These are phyloP conservation scores for Pelodiscus sinensis DNA, from an alignment of 2,113 vertebrate genomes.

Conservation along the genomic window DNA sequence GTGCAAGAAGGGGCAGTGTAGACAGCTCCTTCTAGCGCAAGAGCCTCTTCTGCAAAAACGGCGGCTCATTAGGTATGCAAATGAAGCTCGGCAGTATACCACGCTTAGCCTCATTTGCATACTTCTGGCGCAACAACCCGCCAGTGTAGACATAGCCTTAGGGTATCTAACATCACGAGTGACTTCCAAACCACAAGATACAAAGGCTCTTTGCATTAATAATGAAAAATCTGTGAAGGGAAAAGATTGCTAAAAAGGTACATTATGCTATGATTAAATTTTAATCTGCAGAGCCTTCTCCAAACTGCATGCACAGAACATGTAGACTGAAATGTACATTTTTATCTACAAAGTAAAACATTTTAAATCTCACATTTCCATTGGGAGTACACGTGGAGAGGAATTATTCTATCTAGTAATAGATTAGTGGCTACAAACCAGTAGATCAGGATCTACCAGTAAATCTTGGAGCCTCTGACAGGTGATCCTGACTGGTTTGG, in stretches of 20 bases:
- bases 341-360: background rate
- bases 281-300: background rate
- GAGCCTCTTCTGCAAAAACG: no score
- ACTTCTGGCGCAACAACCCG: no score
- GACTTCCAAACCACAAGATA: background rate
- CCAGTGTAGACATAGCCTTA: background rate
- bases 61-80: no score
- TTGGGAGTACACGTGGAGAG: background rate
- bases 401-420: background rate
- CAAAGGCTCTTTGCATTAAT: background rate
- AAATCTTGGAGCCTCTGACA: no score
- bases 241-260: background rate
- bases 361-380: background rate
- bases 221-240: background rate
- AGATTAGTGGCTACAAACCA: background rate
- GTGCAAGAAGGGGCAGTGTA: no score
- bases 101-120: no score
- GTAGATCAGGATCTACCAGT: no score
- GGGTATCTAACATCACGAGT: background rate
- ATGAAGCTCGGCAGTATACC: no score
- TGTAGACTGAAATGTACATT: accelerated
- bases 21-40: no score
- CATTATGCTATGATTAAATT: background rate
- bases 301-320: background rate
- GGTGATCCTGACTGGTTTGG: no score